phyloP scores from a whole-genome alignment of 2,113 vertebrate species.

The Crotophaga sulcirostris region DNA sequence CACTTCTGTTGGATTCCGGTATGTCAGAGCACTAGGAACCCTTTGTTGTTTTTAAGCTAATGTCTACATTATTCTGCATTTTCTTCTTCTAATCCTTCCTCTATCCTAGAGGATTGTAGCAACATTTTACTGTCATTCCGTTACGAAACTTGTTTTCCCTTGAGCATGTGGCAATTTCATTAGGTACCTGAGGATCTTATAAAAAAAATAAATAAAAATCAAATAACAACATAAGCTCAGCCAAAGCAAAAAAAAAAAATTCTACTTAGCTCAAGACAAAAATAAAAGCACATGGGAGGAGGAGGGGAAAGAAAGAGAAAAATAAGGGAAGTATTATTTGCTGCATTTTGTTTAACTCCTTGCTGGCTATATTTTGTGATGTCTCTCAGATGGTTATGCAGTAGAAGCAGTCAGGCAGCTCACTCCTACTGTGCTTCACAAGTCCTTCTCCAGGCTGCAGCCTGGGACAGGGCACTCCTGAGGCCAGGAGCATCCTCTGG shows the following conservation, averaged over 20 bases:
- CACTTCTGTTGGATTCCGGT: constrained; percentile 18
- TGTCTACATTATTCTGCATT: constrained; percentile 17
- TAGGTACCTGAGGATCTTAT: constrained; percentile 22
- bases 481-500: neutral
- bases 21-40: neutral
- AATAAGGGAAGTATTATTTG: neutral
- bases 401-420: neutral
- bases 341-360: constrained; percentile 1
- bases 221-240: constrained; percentile 16
- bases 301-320: neutral
- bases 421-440: accelerated
- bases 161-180: constrained; percentile 38
- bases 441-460: neutral
- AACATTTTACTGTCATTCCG: neutral
- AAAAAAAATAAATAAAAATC: constrained; percentile 43
- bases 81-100: constrained; percentile 29
- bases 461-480: neutral
- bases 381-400: neutral
- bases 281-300: constrained; percentile 56
- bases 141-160: constrained; percentile 52
- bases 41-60: constrained; percentile 27
- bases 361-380: neutral
- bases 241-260: neutral
- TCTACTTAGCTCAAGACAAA: constrained; percentile 31
- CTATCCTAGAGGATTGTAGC: constrained; percentile 28